A percentile compares a stretch with the other conserved stretches of the same genome.
phyloP scores from a whole-genome alignment of 2,797 vertebrate species.

The Gallirallus australis region DNA sequence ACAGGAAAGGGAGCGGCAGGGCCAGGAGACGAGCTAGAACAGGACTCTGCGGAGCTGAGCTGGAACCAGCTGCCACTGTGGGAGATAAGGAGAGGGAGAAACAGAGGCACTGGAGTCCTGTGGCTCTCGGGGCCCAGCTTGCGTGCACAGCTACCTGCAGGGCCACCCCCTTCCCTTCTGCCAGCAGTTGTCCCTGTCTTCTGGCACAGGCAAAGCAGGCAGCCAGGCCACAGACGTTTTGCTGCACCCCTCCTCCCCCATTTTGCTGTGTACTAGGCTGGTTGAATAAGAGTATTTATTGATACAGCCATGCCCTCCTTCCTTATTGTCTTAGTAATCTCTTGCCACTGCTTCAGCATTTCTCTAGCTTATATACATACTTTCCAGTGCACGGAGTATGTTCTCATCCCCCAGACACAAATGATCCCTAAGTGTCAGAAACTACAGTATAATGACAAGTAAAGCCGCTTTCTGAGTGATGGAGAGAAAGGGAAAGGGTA shows the following conservation, averaged over 20 bases:
- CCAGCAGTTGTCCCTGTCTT: fast-evolving
- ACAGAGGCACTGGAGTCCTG: background rate
- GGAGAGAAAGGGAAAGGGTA: background rate
- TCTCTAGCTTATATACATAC: background rate
- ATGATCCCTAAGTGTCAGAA: background rate
- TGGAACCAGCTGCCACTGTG: background rate
- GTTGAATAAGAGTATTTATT: background rate
- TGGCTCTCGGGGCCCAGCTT: fast-evolving
- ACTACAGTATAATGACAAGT: background rate
- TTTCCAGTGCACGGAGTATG: background rate
- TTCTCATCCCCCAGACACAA: background rate
- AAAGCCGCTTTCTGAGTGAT: background rate
- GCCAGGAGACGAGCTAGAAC: background rate
- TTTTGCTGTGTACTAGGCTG: background rate
- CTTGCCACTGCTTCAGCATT: background rate
- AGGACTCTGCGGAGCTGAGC: background rate
- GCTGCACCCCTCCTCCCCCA: background rate
- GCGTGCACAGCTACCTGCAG: background rate
- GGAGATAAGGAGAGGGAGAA: background rate
- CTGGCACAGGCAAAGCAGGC: background rate
- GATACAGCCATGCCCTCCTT: background rate
- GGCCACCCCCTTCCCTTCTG: background rate
- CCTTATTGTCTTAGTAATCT: background rate
- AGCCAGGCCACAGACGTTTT: fast-evolving
- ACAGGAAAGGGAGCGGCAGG: background rate